Percentiles rank a stretch among this genome's conserved stretches.
Conservation (phyloP, 30 jellyfish, hydroid and myxozoan genomes). For the Haliclystus octoradiatus region DNA sequence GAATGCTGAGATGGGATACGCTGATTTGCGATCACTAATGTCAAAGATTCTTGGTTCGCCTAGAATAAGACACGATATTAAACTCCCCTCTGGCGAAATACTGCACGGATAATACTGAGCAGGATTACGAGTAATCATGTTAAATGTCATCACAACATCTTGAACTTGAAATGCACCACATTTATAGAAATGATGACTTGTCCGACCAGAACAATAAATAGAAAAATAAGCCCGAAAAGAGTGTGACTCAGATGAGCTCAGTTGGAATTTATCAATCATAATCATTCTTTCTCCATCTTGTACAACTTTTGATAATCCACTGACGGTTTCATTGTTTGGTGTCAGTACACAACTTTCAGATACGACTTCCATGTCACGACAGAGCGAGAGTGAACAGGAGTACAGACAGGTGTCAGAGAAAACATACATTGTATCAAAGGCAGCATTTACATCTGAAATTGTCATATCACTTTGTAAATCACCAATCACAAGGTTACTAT, state of each 20-base stretch:
- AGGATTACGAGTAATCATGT: slow-evolving; percentile 77
- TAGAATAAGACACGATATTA: slow-evolving; percentile 70
- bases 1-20: slow-evolving; percentile 97
- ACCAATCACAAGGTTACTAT: slow-evolving; percentile 82
- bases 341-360: slow-evolving; percentile 89
- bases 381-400: slow-evolving; percentile 65
- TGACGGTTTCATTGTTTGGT: slow-evolving; percentile 84
- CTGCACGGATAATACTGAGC: slow-evolving; percentile 89
- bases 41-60: slow-evolving; percentile 99
- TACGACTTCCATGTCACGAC: slow-evolving; percentile 79
- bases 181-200: slow-evolving; percentile 62
- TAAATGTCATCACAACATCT: slow-evolving; percentile 82
- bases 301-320: slow-evolving; percentile 68
- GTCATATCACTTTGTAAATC: slow-evolving; percentile 72
- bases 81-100: slow-evolving; percentile 65
- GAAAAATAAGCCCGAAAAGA: slow-evolving; percentile 79
- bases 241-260: slow-evolving; percentile 63
- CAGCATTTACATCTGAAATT: slow-evolving; percentile 74
- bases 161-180: slow-evolving; percentile 91
- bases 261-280: slow-evolving; percentile 56
- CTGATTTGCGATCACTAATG: slow-evolving; percentile 91
- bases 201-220: slow-evolving; percentile 63
- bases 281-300: slow-evolving; percentile 82
- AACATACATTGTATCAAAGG: slow-evolving; percentile 65
- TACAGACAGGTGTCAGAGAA: slow-evolving; percentile 88